Percentiles rank a stretch among this genome's conserved stretches.
phyloP scores from a whole-genome alignment of 37 sponge, comb jelly and placozoan species.

The Beroe ovata region DNA sequence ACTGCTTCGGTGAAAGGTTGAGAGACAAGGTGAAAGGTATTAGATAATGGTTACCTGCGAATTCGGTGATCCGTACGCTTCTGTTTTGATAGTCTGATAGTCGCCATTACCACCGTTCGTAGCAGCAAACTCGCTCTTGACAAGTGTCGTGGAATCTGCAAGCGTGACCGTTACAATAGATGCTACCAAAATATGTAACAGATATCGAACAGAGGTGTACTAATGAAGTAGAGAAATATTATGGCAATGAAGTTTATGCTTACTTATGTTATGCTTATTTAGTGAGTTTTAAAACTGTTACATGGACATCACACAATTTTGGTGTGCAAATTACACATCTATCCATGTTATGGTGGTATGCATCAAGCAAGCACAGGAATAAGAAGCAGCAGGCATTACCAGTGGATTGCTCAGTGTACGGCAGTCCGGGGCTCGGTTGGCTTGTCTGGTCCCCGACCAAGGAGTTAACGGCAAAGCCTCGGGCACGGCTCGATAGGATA shows the following conservation, averaged over 20 bases:
- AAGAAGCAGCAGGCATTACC: slow-evolving; percentile 56
- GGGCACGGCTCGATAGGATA: slow-evolving; percentile 29
- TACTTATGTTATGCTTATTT: slow-evolving; percentile 63
- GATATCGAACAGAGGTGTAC: no score
- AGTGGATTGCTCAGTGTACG: neutral
- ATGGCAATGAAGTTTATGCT: slow-evolving; percentile 29
- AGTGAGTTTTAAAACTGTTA: slow-evolving; percentile 28
- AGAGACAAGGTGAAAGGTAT: neutral
- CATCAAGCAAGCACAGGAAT: slow-evolving; percentile 42
- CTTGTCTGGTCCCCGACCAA: slow-evolving; percentile 28
- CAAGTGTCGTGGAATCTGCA: neutral
- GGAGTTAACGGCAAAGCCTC: slow-evolving; percentile 53
- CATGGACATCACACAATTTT: slow-evolving; percentile 37
- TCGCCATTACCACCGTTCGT: neutral
- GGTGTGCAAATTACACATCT: slow-evolving; percentile 45
- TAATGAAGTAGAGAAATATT: neutral
- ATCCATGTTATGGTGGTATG: slow-evolving; percentile 31
- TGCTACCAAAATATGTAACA: no score
- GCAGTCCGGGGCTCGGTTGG: neutral
- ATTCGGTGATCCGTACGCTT: slow-evolving; percentile 56
- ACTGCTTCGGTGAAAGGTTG: neutral
- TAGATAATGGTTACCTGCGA: slow-evolving; percentile 20
- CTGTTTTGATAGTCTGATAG: slow-evolving; percentile 65
- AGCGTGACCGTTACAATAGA: no score
- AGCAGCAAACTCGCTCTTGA: slow-evolving; percentile 51